These are phyloP conservation scores for Ochotona curzoniae DNA, from an alignment of 2,113 vertebrate genomes.

Conservation along the genomic window DNA sequence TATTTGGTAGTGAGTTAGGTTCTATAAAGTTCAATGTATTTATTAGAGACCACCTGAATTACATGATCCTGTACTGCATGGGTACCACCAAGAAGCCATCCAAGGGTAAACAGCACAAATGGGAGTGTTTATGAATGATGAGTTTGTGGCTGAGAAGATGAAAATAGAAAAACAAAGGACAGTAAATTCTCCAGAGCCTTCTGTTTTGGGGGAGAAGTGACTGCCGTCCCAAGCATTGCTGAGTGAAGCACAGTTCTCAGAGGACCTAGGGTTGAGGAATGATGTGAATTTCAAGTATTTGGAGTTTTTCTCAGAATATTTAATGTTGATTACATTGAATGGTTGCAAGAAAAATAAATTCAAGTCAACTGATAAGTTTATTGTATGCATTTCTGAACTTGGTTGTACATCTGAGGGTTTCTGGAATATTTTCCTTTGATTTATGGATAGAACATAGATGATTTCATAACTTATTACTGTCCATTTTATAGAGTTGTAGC, in stretches of 20 bases:
- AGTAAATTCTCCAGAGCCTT: neutral
- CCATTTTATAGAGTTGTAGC: conserved; percentile 20
- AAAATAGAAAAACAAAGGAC: conserved; percentile 48
- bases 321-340: neutral
- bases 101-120: conserved; percentile 70
- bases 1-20: conserved; percentile 47
- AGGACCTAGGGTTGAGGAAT: neutral
- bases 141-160: conserved; percentile 69
- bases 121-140: conserved; percentile 76
- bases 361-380: conserved; percentile 42
- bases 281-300: conserved; percentile 53
- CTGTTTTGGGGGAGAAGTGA: conserved; percentile 26
- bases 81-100: conserved; percentile 53
- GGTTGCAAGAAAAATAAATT: conserved; percentile 46
- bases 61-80: conserved; percentile 47
- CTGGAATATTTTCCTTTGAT: conserved; percentile 48
- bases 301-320: conserved; percentile 56
- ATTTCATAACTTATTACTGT: conserved; percentile 48
- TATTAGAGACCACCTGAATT: conserved; percentile 67
- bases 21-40: conserved; percentile 60
- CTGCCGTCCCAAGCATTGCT: conserved; percentile 42
- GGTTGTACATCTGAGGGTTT: neutral
- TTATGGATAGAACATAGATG: conserved; percentile 17
- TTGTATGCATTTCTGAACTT: conserved; percentile 30
- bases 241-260: conserved; percentile 32